Base-by-base conservation (phyloP, 2,113 vertebrate genomes). In the Xiphophorus hellerii region DNA sequence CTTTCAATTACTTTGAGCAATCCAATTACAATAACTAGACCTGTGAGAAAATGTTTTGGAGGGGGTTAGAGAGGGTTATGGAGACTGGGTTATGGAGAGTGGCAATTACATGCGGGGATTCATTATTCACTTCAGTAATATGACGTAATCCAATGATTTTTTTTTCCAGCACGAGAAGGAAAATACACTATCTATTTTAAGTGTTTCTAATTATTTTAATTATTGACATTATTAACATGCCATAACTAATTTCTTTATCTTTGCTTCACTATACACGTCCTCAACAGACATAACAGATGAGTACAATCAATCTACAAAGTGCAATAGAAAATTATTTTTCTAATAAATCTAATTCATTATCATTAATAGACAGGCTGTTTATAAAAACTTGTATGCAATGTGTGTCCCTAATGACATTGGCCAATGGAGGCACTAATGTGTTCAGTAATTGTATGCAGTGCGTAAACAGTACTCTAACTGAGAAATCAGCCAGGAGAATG, bases 1-100 rank as follows among this genome's bases (percentile, higher is more conserved):
- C 78, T 71, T 80, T 27, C 42, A 74, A 79, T 88, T 77, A 62
- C 88, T 84, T 74, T 78, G 62, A 84, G 85, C 83, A 74, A 81
- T 80, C 82, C 92, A 90, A 94, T 93, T 93, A 90, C 73, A 86
- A 81, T 88, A 93, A 93, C 85, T 90, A 85, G 81, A 92, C 90
- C 88, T 91, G 88, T 35, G 84, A 88, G 86, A 91, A 86, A 77
- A 71, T 87, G 87, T 88, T 89, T 92, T 90, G 84, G 84, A 63
- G 54, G 84, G 65, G 54, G 78, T 84, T 28, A 28, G 28, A 28
- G 28, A 28, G 28, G 28, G 28, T 28, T 28, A 28, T 28, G 28
- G 28, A 87, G 85, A 88, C 78, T 66, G 77, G 76, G 82, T 84
- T 87, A 81, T 82, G 35, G 72, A 83, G 80, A 77, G 69, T 35